A percentile compares a stretch with the other conserved stretches of the same genome.
phyloP scores from a whole-genome alignment of 37 sponge, comb jelly and placozoan genomes.

The Tethya wilhelma region DNA sequence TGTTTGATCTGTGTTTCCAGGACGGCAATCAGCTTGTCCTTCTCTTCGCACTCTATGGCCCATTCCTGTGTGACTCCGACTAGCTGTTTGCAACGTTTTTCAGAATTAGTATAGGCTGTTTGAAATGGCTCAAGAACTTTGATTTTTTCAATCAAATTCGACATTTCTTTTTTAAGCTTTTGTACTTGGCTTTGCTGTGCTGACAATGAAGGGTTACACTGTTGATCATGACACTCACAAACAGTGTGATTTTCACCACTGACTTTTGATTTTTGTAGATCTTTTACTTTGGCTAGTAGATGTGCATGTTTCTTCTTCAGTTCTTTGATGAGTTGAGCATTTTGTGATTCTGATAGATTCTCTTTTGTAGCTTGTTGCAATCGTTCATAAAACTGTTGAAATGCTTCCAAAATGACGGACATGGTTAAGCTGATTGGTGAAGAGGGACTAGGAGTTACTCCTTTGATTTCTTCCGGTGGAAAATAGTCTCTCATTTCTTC shows the following conservation, averaged over 20 bases:
- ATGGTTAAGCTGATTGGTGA: neutral
- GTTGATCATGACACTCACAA: too few species aligned
- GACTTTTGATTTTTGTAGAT: too few species aligned
- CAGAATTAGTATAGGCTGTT: conserved; percentile 7
- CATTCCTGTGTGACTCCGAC: conserved; percentile 35
- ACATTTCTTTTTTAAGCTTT: neutral
- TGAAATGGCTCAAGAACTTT: neutral
- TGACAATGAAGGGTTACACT: too few species aligned
- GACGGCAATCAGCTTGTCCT: neutral
- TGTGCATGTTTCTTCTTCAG: neutral
- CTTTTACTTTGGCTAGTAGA: neutral
- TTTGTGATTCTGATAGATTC: neutral
- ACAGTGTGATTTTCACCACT: too few species aligned
- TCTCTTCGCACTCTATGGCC: conserved; percentile 38
- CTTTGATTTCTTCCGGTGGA: neutral
- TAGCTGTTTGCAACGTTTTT: conserved; percentile 28
- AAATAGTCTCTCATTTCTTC: conserved; percentile 2
- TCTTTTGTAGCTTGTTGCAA: neutral
- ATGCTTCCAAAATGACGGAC: conserved; percentile 12
- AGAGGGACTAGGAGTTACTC: neutral
- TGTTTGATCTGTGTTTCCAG: conserved; percentile 2
- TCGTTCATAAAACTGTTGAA: neutral
- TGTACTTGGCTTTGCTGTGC: too few species aligned
- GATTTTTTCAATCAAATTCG: neutral
- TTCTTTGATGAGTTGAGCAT: neutral